Conservation (phyloP, 2,888 invertebrate species). For the Ernsta delagoae region DNA sequence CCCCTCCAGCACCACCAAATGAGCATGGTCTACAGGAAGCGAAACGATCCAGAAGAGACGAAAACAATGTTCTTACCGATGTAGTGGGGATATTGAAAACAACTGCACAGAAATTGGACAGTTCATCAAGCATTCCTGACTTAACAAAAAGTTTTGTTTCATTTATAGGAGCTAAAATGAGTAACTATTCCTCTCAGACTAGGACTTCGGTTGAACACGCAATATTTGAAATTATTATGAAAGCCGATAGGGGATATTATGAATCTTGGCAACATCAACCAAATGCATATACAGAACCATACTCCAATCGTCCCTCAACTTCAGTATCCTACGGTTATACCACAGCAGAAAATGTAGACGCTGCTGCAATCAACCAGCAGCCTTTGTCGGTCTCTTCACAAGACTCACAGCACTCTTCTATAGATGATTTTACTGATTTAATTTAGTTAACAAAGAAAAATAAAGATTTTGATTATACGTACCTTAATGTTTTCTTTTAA, state of each 20-base stretch:
- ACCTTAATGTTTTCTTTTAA: conserved; percentile 2
- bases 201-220: conserved; percentile 29
- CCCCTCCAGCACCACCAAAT: conserved; percentile 1
- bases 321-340: conserved; percentile 11
- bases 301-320: conserved; percentile 16
- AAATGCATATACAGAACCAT: conserved; percentile 19
- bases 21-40: conserved; percentile 1
- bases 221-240: conserved; percentile 35
- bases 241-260: conserved; percentile 32
- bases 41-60: conserved; percentile 4
- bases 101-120: conserved; percentile 35
- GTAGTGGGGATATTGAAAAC: conserved; percentile 20
- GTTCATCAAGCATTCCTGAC: conserved; percentile 21
- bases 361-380: conserved; percentile 1
- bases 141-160: conserved; percentile 33
- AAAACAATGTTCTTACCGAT: conserved; percentile 4
- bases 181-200: conserved; percentile 17
- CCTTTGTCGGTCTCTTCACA: conserved; percentile 1
- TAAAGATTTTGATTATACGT: conserved; percentile 1
- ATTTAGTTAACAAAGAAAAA: conserved; percentile 1
- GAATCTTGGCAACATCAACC: conserved; percentile 28
- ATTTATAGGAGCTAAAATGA: conserved; percentile 34
- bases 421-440: conserved; percentile 1
- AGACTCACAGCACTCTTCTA: conserved; percentile 1
- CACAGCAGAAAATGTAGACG: conserved; percentile 3